These are phyloP conservation scores for Cataglyphis livida DNA, from an alignment of 2,888 invertebrate genomes.

Conservation along the genomic window DNA sequence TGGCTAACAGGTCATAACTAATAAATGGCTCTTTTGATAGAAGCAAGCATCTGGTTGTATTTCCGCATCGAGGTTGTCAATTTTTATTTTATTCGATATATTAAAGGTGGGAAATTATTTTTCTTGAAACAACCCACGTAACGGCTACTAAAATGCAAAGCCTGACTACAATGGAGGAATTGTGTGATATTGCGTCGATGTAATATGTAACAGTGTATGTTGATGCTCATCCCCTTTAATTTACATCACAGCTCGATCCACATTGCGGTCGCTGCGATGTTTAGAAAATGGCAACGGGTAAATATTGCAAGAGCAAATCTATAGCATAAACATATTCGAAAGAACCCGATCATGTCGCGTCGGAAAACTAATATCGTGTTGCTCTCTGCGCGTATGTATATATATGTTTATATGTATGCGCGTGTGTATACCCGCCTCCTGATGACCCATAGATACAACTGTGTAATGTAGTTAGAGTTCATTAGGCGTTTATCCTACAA, in stretches of 20 bases:
- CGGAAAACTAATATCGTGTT: constrained; percentile 40
- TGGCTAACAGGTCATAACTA: neutral
- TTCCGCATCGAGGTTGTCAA: neutral
- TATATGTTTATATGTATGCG: neutral
- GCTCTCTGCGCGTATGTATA: neutral
- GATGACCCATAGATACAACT: constrained; percentile 15
- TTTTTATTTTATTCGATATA: neutral
- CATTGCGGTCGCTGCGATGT: constrained; percentile 21
- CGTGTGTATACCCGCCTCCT: neutral
- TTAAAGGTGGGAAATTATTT: neutral
- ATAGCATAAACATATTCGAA: neutral
- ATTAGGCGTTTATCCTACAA: constrained; percentile 8
- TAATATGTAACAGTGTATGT: neutral
- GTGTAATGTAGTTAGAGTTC: neutral
- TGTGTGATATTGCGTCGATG: constrained; percentile 18
- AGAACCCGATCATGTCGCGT: neutral
- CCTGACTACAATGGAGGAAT: constrained; percentile 21
- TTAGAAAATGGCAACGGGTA: constrained; percentile 42
- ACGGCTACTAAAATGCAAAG: constrained; percentile 11
- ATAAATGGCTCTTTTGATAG: neutral
- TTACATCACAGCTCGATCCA: constrained; percentile 24
- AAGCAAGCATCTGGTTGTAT: neutral
- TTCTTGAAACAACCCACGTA: constrained; percentile 22
- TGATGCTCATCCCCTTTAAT: neutral
- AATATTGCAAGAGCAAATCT: constrained; percentile 27